Conservation (phyloP, 2,113 vertebrate species). For the Calyptommatus sinebrachiatus region DNA sequence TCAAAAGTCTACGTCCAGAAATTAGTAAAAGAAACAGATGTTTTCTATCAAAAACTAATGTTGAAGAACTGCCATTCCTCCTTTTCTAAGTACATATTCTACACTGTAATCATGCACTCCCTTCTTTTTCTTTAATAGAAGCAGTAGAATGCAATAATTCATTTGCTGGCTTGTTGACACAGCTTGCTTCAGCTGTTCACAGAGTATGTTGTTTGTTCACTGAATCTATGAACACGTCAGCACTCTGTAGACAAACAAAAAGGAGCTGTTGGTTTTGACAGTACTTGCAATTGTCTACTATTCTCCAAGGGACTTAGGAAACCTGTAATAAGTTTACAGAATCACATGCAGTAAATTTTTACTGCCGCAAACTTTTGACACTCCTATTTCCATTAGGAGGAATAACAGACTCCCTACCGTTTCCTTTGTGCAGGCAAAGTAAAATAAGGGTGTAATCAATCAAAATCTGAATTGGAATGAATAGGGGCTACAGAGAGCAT, state of each 20-base stretch:
- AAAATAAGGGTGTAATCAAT: slow-evolving; percentile 26
- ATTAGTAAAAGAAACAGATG: slow-evolving; percentile 69
- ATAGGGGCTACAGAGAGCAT: background rate
- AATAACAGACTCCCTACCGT: slow-evolving; percentile 12
- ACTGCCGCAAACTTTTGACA: background rate
- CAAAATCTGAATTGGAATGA: slow-evolving; percentile 21
- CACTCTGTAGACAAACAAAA: slow-evolving; percentile 61
- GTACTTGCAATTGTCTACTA: slow-evolving; percentile 26
- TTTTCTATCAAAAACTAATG: slow-evolving; percentile 65
- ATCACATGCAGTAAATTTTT: slow-evolving; percentile 16
- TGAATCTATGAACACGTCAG: slow-evolving; percentile 66
- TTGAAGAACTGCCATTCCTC: slow-evolving; percentile 61
- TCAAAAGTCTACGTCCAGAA: slow-evolving; percentile 51
- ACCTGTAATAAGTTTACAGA: slow-evolving; percentile 35
- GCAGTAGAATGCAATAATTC: slow-evolving; percentile 68
- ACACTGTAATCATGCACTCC: slow-evolving; percentile 66
- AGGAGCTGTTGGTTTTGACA: slow-evolving; percentile 48
- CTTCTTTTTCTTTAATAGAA: slow-evolving; percentile 65
- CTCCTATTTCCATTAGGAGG: slow-evolving; percentile 14
- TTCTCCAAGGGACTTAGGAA: slow-evolving; percentile 27
- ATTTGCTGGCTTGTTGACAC: slow-evolving; percentile 72
- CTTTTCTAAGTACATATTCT: slow-evolving; percentile 65
- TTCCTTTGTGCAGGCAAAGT: background rate
- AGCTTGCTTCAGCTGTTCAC: slow-evolving; percentile 74
- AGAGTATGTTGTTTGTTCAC: slow-evolving; percentile 65